Conservation (phyloP, 2,888 invertebrate genomes). For the Melieria crassipennis region DNA sequence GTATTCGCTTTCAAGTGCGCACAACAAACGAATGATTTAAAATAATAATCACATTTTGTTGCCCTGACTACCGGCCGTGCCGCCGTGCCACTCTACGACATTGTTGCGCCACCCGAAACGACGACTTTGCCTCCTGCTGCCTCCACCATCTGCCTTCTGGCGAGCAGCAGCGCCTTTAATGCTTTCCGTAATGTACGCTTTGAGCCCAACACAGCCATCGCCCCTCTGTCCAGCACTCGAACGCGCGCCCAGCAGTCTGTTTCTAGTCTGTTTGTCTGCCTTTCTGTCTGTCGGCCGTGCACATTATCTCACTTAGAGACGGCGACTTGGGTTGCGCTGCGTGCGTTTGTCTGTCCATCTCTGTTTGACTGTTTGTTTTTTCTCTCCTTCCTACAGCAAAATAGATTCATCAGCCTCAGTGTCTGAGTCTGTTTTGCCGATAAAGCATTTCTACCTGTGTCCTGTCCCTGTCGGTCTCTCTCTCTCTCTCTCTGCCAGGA, state of each 20-base stretch:
- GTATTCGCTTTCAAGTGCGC: constrained; percentile 13
- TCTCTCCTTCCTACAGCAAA: not conserved
- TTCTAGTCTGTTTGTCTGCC: not conserved
- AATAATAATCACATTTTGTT: constrained; percentile 36
- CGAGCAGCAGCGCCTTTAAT: not conserved
- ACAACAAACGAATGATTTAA: constrained; percentile 33
- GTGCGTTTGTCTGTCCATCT: not conserved
- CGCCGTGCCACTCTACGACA: not conserved
- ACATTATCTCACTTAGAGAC: not conserved
- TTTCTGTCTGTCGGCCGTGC: constrained; percentile 14
- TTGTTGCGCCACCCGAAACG: not conserved
- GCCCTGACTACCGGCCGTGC: constrained; percentile 8
- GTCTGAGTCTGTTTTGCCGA: constrained; percentile 9
- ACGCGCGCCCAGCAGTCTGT: not conserved
- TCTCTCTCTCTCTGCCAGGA: constrained; percentile 1
- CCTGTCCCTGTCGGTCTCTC: not conserved
- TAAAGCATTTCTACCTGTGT: constrained; percentile 8
- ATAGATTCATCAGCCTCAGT: not conserved
- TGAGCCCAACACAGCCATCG: too few relatives aligned
- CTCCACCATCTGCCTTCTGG: constrained; percentile 14
- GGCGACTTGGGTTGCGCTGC: not conserved
- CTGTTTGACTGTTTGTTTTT: not conserved
- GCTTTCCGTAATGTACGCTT: too few relatives aligned
- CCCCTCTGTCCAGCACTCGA: too few relatives aligned
- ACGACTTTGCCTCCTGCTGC: constrained; percentile 1